Percentiles rank a stretch among this genome's conserved stretches.
Evolutionary conservation across 2,113 vertebrate species (phyloP).

Genomic region (Scytalopus superciliaris): DNA sequence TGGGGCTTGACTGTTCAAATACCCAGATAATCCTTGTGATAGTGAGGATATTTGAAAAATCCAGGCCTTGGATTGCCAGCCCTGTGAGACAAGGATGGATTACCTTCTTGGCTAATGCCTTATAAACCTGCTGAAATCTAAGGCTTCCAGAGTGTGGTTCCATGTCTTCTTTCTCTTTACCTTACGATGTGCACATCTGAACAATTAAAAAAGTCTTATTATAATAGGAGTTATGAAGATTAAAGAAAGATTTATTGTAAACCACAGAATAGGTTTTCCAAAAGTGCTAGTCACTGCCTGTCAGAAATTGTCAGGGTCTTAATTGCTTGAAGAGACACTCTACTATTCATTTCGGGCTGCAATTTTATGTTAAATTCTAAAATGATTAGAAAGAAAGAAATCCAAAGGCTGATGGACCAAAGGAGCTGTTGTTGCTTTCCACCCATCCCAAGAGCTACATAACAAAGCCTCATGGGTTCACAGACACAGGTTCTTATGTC

Average conservation of each 20-base stretch:
- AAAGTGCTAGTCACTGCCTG: not conserved
- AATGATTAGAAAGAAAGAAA: constrained; percentile 5
- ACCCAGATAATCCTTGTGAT: not conserved
- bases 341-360: constrained; percentile 59
- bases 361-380: constrained; percentile 56
- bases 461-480: constrained; percentile 35
- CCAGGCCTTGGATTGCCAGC: not conserved
- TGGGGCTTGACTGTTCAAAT: not conserved
- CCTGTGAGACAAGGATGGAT: not conserved
- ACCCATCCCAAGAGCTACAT: constrained; percentile 41
- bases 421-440: constrained; percentile 46
- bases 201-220: not conserved
- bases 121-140: not conserved
- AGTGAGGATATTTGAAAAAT: not conserved
- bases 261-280: not conserved
- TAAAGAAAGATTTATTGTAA: not conserved
- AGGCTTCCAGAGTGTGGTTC: not conserved
- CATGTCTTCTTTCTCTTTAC: not conserved
- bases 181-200: not conserved
- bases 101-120: not conserved
- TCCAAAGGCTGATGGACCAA: constrained; percentile 32
- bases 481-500: not conserved
- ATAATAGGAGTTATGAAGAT: not conserved
- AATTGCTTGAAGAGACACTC: constrained; percentile 54
- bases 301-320: constrained; percentile 24